These are phyloP conservation scores for Neoscelio sp. DNA, from an alignment of 2,888 invertebrate genomes.

Conservation along the genomic window DNA sequence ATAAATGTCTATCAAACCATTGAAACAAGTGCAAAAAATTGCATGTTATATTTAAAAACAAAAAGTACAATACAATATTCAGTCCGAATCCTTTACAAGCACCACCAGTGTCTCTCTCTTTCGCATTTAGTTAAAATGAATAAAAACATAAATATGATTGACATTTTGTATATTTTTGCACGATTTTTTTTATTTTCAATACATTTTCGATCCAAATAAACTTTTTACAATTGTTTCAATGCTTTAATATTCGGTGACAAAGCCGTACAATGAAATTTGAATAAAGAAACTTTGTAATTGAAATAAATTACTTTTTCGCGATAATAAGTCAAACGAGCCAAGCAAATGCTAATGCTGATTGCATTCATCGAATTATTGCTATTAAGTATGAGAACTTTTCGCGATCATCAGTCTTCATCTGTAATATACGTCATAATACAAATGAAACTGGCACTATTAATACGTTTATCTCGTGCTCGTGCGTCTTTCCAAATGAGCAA, in stretches of 20 bases:
- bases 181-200: too few relatives aligned
- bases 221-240: constrained; percentile 23
- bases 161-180: too few relatives aligned
- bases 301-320: constrained; percentile 54
- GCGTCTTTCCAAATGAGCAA: constrained; percentile 51
- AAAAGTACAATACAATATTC: not conserved
- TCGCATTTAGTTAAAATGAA: too few relatives aligned
- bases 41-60: constrained; percentile 5
- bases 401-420: constrained; percentile 59
- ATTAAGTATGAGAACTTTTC: constrained; percentile 30
- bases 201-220: constrained; percentile 9
- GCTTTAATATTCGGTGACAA: constrained; percentile 27
- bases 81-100: not conserved
- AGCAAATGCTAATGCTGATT: constrained; percentile 32
- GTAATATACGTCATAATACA: constrained; percentile 40
- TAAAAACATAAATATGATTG: not conserved
- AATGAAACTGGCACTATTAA: constrained; percentile 37
- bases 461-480: constrained; percentile 59
- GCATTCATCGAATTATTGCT: constrained; percentile 42
- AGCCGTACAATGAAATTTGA: constrained; percentile 40
- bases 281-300: constrained; percentile 53
- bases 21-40: constrained; percentile 24
- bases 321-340: constrained; percentile 9
- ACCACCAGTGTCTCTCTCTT: too few relatives aligned
- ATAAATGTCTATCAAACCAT: constrained; percentile 37